Conservation (phyloP, 2,797 vertebrate genomes). For the Brachymystax lenok region DNA sequence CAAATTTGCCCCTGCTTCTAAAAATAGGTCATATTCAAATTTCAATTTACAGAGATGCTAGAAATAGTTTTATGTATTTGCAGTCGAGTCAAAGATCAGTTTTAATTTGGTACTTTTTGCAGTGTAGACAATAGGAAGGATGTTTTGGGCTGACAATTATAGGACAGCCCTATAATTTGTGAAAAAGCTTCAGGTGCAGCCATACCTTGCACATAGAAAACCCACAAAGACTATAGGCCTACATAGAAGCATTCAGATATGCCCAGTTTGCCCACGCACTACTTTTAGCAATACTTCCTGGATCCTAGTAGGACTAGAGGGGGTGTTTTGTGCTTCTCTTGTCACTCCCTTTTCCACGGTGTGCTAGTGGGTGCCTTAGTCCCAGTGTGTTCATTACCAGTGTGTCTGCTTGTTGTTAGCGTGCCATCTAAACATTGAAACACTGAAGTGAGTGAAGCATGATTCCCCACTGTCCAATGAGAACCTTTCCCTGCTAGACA, state of each 20-base stretch:
- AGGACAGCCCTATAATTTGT: background rate
- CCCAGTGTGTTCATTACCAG: conserved; percentile 47
- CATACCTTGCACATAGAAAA: background rate
- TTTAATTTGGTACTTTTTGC: background rate
- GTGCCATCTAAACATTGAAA: background rate
- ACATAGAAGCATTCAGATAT: background rate
- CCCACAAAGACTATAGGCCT: background rate
- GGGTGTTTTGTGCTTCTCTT: background rate
- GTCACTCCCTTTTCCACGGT: background rate
- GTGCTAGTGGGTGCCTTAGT: conserved; percentile 22
- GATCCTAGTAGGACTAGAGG: background rate
- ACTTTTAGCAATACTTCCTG: background rate
- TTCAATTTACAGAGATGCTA: conserved; percentile 40
- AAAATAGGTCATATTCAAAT: conserved; percentile 40
- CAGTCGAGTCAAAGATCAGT: background rate
- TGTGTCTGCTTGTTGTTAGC: conserved; percentile 50
- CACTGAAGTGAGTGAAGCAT: conserved; percentile 48
- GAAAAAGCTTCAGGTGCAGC: background rate
- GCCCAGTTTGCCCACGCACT: background rate
- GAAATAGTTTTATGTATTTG: conserved; percentile 15
- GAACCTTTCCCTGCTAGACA: conserved; percentile 55
- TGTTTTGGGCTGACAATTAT: background rate
- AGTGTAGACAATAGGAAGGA: conserved; percentile 6
- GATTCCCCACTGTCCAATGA: conserved; percentile 62
- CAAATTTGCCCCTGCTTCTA: conserved; percentile 23